Conservation (phyloP, 2,797 vertebrate species). For the Protosalanx chinensis region DNA sequence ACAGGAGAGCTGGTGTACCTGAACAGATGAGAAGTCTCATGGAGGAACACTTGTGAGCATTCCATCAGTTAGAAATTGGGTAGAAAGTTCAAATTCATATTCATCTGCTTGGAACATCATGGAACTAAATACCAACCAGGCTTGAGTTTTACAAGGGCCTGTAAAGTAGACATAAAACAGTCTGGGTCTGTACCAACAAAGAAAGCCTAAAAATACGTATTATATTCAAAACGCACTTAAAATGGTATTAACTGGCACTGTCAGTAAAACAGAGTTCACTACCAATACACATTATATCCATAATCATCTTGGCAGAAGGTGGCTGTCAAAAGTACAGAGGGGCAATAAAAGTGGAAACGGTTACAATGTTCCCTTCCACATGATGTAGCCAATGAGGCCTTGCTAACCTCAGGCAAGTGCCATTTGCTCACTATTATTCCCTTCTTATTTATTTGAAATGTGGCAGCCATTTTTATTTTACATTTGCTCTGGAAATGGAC, state of each 20-base stretch:
- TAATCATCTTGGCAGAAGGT: slow-evolving; percentile 59
- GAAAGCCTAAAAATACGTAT: background rate
- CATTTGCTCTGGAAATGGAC: slow-evolving; percentile 66
- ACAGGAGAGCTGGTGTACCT: background rate
- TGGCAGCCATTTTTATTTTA: slow-evolving; percentile 72
- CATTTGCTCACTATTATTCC: slow-evolving; percentile 63
- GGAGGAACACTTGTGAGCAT: background rate
- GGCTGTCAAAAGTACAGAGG: slow-evolving; percentile 37
- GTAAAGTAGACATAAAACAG: background rate
- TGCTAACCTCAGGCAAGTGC: slow-evolving; percentile 61
- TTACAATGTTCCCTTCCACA: slow-evolving; percentile 61
- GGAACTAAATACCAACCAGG: no score
- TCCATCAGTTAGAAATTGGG: background rate
- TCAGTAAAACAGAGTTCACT: slow-evolving; percentile 34
- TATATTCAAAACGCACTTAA: background rate
- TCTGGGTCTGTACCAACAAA: background rate
- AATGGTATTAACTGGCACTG: background rate
- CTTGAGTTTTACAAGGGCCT: background rate
- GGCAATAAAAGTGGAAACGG: slow-evolving; percentile 51
- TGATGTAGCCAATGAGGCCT: slow-evolving; percentile 66
- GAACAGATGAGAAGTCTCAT: background rate
- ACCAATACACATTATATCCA: slow-evolving; percentile 51
- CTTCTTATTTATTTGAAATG: slow-evolving; percentile 66
- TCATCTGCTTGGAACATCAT: no score
- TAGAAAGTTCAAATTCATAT: no score